Conservation (phyloP, 2,888 invertebrate species). For the Drosophila mimica region DNA sequence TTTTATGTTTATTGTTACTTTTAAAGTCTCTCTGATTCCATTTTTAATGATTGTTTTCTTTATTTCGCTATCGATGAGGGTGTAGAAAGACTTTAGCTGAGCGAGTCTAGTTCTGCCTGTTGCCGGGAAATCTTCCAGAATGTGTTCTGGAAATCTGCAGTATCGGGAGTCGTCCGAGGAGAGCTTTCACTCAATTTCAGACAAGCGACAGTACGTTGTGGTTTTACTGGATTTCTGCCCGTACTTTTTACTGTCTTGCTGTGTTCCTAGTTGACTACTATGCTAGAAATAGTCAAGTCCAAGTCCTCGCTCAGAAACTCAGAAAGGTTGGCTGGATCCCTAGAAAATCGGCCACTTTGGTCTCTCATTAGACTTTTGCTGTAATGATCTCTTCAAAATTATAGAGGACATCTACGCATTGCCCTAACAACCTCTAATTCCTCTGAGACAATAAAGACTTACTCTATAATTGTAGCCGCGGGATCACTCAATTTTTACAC, state of each 20-base stretch:
- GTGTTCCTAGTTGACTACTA: not conserved
- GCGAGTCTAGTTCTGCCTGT: not conserved
- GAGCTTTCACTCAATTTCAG: too few relatives aligned
- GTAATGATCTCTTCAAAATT: not conserved
- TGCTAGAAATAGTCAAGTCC: too few relatives aligned
- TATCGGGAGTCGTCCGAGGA: too few relatives aligned
- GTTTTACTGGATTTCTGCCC: not conserved
- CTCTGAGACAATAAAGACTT: not conserved
- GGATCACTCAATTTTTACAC: too few relatives aligned
- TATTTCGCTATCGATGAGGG: not conserved
- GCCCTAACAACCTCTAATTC: not conserved
- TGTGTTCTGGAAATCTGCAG: not conserved
- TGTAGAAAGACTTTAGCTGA: not conserved
- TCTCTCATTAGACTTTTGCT: not conserved
- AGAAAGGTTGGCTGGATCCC: not conserved
- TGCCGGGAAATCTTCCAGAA: not conserved
- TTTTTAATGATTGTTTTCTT: not conserved
- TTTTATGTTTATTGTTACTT: not conserved
- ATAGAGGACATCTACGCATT: not conserved
- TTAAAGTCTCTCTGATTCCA: not conserved
- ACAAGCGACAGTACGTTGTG: rapidly evolving
- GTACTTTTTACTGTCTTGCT: not conserved
- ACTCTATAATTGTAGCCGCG: not conserved
- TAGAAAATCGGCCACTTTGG: not conserved
- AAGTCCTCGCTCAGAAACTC: not conserved